Evolutionary conservation across 2,113 vertebrate species (phyloP).

Genomic region (Eudyptes chrysolophus): DNA sequence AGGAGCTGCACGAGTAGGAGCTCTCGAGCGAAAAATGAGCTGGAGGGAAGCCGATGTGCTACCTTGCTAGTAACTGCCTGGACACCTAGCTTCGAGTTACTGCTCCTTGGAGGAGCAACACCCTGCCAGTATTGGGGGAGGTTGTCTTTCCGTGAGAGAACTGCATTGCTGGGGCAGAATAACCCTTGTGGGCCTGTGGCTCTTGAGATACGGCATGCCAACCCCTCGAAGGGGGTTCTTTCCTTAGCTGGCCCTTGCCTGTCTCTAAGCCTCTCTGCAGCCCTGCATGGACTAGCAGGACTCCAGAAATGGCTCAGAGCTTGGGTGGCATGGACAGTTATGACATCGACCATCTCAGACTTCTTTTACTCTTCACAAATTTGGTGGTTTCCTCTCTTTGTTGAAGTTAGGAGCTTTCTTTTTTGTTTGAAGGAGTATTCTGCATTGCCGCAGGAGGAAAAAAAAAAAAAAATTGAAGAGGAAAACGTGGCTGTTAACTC

Average conservation of each 20-base stretch:
- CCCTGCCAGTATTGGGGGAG: background rate
- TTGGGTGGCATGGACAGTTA: background rate
- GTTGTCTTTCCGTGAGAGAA: background rate
- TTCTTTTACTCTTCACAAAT: background rate
- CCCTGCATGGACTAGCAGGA: background rate
- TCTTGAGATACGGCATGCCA: background rate
- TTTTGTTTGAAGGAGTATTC: background rate
- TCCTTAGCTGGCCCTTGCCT: background rate
- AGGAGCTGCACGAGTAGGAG: background rate
- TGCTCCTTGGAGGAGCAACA: background rate
- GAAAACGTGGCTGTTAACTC: background rate
- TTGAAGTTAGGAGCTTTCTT: background rate
- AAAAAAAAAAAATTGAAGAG: background rate
- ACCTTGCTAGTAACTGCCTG: background rate
- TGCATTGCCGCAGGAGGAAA: background rate
- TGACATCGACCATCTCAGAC: background rate
- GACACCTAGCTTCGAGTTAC: background rate
- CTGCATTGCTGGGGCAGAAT: background rate
- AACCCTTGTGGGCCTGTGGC: background rate
- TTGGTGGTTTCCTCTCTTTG: background rate
- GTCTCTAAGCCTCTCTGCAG: background rate
- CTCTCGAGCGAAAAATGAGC: background rate
- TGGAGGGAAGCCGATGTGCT: background rate
- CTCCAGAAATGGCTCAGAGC: background rate
- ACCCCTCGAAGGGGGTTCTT: background rate